phyloP scores from a whole-genome alignment of 2,888 invertebrate genomes.

The Ichneumoninae sp. region DNA sequence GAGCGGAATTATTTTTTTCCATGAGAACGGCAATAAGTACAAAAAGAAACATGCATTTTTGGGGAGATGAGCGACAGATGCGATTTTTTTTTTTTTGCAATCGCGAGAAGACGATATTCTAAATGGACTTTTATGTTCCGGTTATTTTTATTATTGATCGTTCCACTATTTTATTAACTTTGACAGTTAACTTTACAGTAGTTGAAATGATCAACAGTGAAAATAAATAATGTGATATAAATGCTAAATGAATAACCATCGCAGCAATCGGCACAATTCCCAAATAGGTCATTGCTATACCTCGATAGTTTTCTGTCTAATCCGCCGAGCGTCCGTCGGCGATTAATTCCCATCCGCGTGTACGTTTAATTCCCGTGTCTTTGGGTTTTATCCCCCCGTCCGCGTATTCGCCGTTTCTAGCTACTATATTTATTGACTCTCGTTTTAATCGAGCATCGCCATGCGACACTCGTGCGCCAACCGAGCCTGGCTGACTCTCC shows the following conservation, averaged over 20 bases:
- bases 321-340: constrained; percentile 27
- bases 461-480: constrained; percentile 62
- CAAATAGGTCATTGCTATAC: constrained; percentile 18
- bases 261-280: constrained; percentile 24
- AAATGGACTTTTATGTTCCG: not conserved
- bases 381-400: constrained; percentile 29
- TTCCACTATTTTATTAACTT: not conserved
- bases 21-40: not conserved
- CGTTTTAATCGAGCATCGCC: constrained; percentile 64
- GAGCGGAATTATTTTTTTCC: constrained; percentile 20
- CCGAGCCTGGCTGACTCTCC: constrained; percentile 44
- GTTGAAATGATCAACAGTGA: not conserved
- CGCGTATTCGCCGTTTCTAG: constrained; percentile 54
- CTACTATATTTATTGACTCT: constrained; percentile 62
- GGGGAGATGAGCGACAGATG: constrained; percentile 1
- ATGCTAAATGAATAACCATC: not conserved
- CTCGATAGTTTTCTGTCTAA: not conserved
- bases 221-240: not conserved
- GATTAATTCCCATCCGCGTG: constrained; percentile 51
- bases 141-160: not conserved
- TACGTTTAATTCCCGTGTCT: constrained; percentile 39
- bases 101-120: not conserved
- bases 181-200: not conserved
- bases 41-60: not conserved
- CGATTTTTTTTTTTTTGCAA: not conserved